phyloP scores from a whole-genome alignment of 53 echinoderm and acorn worm species.

The Astropecten irregularis region DNA sequence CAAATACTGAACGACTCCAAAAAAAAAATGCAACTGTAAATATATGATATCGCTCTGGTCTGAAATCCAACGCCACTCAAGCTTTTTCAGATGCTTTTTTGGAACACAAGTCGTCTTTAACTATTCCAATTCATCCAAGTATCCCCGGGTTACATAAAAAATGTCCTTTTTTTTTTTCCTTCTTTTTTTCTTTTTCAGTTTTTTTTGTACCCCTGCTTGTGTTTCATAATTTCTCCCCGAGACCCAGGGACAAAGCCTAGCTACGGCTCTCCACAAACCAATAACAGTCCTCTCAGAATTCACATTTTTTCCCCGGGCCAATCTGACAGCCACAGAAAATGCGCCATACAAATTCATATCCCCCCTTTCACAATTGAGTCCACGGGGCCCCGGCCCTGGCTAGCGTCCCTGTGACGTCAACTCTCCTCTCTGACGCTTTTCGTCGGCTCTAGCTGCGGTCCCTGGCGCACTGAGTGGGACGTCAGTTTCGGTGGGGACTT shows the following conservation, averaged over 20 bases:
- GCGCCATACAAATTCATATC: constrained; percentile 51
- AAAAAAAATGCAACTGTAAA: too few species aligned
- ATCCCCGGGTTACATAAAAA: constrained; percentile 42
- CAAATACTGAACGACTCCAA: too few species aligned
- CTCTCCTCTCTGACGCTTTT: constrained; percentile 10
- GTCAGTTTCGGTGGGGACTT: background rate
- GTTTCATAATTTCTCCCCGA: constrained; percentile 21
- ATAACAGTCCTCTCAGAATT: constrained; percentile 20
- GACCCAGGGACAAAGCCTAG: constrained; percentile 23
- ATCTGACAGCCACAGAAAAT: constrained; percentile 44
- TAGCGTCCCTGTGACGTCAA: constrained; percentile 40
- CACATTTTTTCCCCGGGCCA: constrained; percentile 11
- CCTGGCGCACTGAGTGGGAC: background rate
- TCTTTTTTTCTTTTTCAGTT: too few species aligned
- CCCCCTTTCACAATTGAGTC: constrained; percentile 26
- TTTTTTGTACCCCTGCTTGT: constrained; percentile 10
- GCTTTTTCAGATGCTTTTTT: too few species aligned
- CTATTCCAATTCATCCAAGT: constrained; percentile 16
- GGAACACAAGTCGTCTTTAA: constrained; percentile 15
- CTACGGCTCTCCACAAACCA: constrained; percentile 10
- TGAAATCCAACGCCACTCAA: too few species aligned
- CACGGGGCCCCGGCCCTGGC: constrained; percentile 2
- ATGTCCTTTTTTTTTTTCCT: too few species aligned
- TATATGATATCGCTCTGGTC: too few species aligned
- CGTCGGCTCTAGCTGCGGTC: background rate